Base-by-base conservation (phyloP, 2,888 invertebrate species). In the Dione vanillae region DNA sequence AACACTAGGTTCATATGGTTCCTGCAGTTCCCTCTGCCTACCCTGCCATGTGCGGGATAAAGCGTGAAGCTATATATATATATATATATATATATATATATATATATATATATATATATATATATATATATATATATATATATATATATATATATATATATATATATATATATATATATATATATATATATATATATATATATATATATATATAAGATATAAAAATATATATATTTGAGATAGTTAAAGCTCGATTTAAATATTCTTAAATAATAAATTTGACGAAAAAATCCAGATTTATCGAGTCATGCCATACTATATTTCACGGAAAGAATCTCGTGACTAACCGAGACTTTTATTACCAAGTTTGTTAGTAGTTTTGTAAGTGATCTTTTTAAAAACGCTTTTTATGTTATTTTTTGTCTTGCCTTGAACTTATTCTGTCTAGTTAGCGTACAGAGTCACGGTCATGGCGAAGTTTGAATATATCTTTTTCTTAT, bases 311-410 rank as follows among this genome's bases (percentile, higher is more conserved):
- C 37, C 11, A 16, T 16, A 5, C 0, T 56, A 35, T 54, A n/a
- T 37, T 49, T 37, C 37, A 37, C 56, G 37, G 37, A 37, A 56
- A 56, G 54, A 54, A 35, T 37, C 56, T 56, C 11, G 56, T 56
- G 56, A 56, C 37, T 40, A 37, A 52, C 12, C 27, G 14, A 56
- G 16, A 56, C 37, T 37, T 37, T 37, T 56, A 56, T 54, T 54
- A 54, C 35, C 35, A 37, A 54, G 6, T 16, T 35, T 56, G 16
- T 56, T 56, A 37, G 56, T 56, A 16, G 11, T 37, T 37, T 16
- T 16, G 16, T 37, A 56, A 56, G 56, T 56, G 37, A 37, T 56
- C 16, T 40, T 56, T 56, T 56, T 40, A 56, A 40, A 16, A 52
- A 27, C n/a, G 14, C 52, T 27, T 52, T 52, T 52, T 52, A 27